Evolutionary conservation across 2,797 vertebrate species (phyloP).

Genomic region (Psittacula echo): DNA sequence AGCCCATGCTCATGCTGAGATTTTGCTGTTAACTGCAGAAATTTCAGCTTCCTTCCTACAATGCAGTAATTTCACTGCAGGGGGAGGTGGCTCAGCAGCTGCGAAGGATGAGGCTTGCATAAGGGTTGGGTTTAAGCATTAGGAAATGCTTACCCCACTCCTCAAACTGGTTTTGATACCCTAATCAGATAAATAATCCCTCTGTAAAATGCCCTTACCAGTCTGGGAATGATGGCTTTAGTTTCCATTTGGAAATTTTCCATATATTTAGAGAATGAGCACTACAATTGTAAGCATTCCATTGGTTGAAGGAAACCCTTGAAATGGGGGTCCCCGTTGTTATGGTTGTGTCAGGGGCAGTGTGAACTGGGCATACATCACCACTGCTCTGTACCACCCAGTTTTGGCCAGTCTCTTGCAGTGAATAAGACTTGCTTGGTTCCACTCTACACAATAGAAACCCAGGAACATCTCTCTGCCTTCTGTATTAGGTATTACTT

Average conservation of each 20-base stretch:
- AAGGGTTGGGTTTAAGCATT: not conserved
- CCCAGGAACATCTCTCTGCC: not conserved
- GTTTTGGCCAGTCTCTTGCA: not conserved
- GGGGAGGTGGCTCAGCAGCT: slow-evolving; percentile 9
- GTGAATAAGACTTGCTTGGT: not conserved
- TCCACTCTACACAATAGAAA: not conserved
- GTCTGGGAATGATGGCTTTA: not conserved
- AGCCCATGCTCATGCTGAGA: not conserved
- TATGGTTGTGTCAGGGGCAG: not conserved
- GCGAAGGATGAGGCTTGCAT: not conserved
- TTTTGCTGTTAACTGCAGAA: slow-evolving; percentile 14
- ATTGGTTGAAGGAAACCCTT: not conserved
- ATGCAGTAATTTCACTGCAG: not conserved
- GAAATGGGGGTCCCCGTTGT: not conserved
- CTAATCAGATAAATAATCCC: not conserved
- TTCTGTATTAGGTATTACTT: accelerated
- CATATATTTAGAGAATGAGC: not conserved
- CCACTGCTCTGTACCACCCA: not conserved
- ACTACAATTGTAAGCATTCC: not conserved
- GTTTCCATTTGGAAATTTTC: not conserved
- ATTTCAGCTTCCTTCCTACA: slow-evolving; percentile 3
- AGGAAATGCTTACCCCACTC: not conserved
- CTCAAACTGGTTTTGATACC: not conserved
- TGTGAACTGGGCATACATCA: accelerated
- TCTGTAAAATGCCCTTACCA: not conserved